Evolutionary conservation across 2,797 vertebrate species (phyloP), one percentile per base, ranked within the genome.

Genomic region (Lophotriccus pileatus): DNA sequence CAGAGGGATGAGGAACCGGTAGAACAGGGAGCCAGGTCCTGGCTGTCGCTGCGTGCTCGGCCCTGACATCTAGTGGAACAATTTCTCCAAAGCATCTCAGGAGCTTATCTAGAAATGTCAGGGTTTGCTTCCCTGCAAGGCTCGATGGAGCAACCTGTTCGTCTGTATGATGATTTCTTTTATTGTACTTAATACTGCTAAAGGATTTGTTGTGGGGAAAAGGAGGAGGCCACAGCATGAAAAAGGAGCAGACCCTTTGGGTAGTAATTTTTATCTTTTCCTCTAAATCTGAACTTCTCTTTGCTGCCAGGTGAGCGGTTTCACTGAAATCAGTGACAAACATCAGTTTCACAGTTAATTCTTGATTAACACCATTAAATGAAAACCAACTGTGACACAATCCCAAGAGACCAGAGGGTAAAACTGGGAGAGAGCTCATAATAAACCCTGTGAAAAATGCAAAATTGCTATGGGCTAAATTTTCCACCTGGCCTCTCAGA

Each of bases 11-110:
- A 3, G 16, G 41, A 14, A 0, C 15, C 10, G 7, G 37, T 15
- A 14, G 59, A 30, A 41, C 46, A 27, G 25, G 32, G 41, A 55
- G 22, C 30, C 7, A 12, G 9, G 12, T 16, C 62, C 39, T 1
- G 76, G 21, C 72, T 18, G 15, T 34, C 7, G n/a, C 88, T 96
- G 79, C 24, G 2, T 50, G 97, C 97, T 97, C 98, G 90, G 91
- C 96, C 47, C 96, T 96, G 98, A 97, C 98, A 98, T 94, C 98
- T 98, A 96, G 97, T 97, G 98, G 98, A 95, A 88, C 37, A 27
- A 77, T 52, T 52, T 55, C 74, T 94, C 75, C 77, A 97, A 81
- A 87, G 88, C 97, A 89, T 12, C 47, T 77, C 44, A 44, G 72
- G n/a, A 50, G 32, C 58, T 14, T 58, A n/a, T 75, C 55, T 1